Conservation (phyloP, 2,797 vertebrate genomes). For the Cyprinodon diabolis region DNA sequence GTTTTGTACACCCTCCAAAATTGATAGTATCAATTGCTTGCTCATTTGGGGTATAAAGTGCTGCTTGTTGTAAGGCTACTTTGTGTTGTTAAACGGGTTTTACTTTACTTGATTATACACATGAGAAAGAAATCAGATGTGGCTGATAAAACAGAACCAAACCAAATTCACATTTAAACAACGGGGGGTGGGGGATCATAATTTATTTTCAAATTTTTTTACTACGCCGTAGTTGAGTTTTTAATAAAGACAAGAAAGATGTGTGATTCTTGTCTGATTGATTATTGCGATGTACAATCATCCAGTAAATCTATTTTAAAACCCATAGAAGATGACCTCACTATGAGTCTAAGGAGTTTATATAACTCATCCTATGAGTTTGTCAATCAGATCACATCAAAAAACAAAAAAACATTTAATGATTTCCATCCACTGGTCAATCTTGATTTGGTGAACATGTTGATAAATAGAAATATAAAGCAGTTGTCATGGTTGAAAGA, state of each 20-base stretch:
- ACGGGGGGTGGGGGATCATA: background rate
- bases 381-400: background rate
- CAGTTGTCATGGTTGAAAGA: slow-evolving; percentile 3
- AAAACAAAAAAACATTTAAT: background rate
- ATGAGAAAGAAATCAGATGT: no score
- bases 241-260: background rate
- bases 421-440: background rate
- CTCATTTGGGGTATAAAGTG: background rate
- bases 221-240: background rate
- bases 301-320: background rate
- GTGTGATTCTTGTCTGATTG: background rate
- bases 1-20: background rate
- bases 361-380: background rate
- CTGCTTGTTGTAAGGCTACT: background rate
- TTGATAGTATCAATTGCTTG: background rate
- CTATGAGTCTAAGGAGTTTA: background rate
- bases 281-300: background rate
- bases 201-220: background rate
- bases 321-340: background rate
- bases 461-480: slow-evolving; percentile 1
- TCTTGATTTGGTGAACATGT: background rate
- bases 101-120: no score
- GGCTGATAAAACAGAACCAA: no score
- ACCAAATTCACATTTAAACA: no score
- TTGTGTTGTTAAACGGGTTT: no score